Base-by-base conservation (phyloP, 2,888 invertebrate genomes). In the Baronia brevicornis region DNA sequence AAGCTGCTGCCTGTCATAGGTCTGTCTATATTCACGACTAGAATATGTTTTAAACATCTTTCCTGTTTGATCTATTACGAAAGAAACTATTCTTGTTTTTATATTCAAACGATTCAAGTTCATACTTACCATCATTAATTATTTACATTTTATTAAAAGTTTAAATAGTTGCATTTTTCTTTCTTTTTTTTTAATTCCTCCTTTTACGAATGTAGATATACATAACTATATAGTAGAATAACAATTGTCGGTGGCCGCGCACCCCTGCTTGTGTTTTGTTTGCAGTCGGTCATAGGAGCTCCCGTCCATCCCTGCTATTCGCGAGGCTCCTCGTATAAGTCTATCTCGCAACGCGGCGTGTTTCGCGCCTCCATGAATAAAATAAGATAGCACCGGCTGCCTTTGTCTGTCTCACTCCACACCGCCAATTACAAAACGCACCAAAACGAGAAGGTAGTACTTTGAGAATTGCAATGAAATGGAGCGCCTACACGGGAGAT, bases 221-320 rank as follows among this genome's bases (percentile, higher is more conserved):
- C 56, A 52, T 46, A 51, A 54, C 60, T 64, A 65, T 52, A 62
- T 64, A 67, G 58, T 60, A 50, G 69, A 66, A 69, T 67, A 75
- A 78, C 75, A 77, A 77, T 75, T 62, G 72, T 57, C 51, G 60
- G 59, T 54, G 51, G 64, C 56, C 66, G 67, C 65, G 70, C 64
- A 61, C 65, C 61, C 68, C 56, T 56, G 52, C 47, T 48, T 59
- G 49, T 56, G 60, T 71, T 75, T 72, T 63, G 60, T 66, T 70
- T 56, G 59, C 56, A 57, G 69, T 52, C 62, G 67, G 61, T 54
- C 61, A 59, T 58, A 60, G 60, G 59, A 50, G 58, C 46, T 39
- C 41, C 46, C 38, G 35, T 40, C 60, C 51, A 48, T 77, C 73
- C 60, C 57, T 59, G 53, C 68, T 64, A 57, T 54, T 51, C 69